Percentiles rank a stretch among this genome's conserved stretches.
These are phyloP conservation scores for Rousettus madagascariensis DNA, from an alignment of 2,797 vertebrate species.

Conservation along the genomic window DNA sequence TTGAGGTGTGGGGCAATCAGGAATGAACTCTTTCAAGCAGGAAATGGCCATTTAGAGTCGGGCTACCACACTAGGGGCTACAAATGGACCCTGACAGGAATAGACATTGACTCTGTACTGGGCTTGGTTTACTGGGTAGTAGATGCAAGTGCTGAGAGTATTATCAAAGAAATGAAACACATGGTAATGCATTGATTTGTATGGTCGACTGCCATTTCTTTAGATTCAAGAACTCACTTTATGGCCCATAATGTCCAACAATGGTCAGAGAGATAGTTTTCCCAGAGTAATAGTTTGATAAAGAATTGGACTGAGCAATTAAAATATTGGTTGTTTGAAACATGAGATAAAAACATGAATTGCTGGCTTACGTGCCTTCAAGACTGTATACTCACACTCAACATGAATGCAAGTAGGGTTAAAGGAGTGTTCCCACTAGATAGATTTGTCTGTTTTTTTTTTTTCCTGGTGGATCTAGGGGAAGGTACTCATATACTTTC, in stretches of 20 bases:
- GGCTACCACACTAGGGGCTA: too few relatives aligned
- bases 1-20: too few relatives aligned
- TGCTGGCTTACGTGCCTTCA: not conserved
- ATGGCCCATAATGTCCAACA: not conserved
- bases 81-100: not conserved
- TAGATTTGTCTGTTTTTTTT: not conserved
- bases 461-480: not conserved
- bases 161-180: not conserved
- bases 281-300: not conserved
- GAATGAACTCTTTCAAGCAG: too few relatives aligned
- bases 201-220: not conserved
- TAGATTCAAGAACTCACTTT: not conserved
- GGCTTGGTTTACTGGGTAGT: not conserved
- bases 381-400: not conserved
- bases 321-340: not conserved
- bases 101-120: not conserved
- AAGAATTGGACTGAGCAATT: not conserved
- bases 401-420: not conserved
- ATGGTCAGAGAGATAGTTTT: not conserved
- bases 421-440: not conserved
- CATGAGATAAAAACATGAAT: not conserved
- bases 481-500: not conserved
- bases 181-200: not conserved
- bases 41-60: too few relatives aligned
- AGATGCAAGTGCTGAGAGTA: not conserved